Conservation (phyloP, 2,888 invertebrate genomes). For the Chesias legatella region DNA sequence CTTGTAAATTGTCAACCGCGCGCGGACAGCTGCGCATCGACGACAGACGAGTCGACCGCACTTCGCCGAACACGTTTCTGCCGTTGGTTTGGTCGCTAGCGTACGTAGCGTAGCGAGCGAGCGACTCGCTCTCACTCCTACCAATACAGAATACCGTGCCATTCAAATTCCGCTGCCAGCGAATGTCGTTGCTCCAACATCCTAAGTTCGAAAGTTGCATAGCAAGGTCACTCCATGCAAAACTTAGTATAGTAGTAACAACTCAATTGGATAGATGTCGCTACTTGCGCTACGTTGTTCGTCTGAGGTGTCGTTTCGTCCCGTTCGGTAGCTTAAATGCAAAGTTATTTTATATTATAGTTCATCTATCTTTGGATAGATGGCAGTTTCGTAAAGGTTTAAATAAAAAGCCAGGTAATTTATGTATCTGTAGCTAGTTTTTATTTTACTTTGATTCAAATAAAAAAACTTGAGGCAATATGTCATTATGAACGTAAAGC, state of each 20-base stretch:
- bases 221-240: slow-evolving; percentile 55
- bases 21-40: slow-evolving; percentile 76
- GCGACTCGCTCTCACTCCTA: slow-evolving; percentile 37
- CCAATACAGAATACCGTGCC: slow-evolving; percentile 44
- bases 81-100: slow-evolving; percentile 47
- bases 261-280: slow-evolving; percentile 43
- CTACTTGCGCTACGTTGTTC: slow-evolving; percentile 15
- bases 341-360: no score
- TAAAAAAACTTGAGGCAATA: no score
- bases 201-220: slow-evolving; percentile 71
- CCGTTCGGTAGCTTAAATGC: no score
- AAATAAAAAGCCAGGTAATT: no score
- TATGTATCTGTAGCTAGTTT: no score
- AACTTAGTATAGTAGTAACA: slow-evolving; percentile 39
- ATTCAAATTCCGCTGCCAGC: slow-evolving; percentile 65
- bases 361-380: no score
- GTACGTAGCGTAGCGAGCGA: slow-evolving; percentile 46
- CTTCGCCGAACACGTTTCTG: slow-evolving; percentile 80
- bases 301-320: no score
- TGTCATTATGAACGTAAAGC: no score
- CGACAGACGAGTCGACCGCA: slow-evolving; percentile 74
- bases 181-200: slow-evolving; percentile 62
- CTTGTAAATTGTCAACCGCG: slow-evolving; percentile 70
- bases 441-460: no score
- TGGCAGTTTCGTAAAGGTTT: background rate